phyloP scores from a whole-genome alignment of 2,113 vertebrate species.

The Eurypyga helias region DNA sequence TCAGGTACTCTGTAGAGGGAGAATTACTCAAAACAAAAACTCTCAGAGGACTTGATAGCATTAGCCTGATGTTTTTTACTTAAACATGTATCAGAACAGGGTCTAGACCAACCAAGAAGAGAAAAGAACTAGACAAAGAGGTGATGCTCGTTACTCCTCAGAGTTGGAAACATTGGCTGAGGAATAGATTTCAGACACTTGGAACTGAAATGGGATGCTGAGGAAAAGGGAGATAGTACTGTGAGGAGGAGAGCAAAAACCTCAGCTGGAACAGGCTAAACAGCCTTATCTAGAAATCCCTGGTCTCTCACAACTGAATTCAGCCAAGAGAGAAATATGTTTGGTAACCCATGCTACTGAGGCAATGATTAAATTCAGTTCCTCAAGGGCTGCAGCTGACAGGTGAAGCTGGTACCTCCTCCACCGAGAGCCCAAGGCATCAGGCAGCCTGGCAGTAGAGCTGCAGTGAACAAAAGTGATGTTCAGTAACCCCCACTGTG shows the following conservation, averaged over 20 bases:
- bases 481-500: not conserved
- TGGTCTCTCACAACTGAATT: not conserved
- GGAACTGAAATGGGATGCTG: not conserved
- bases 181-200: not conserved
- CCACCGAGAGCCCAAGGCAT: not conserved
- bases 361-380: not conserved
- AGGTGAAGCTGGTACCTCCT: not conserved
- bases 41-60: slow-evolving; percentile 72
- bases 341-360: not conserved
- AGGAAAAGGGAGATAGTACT: not conserved
- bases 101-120: not conserved
- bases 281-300: not conserved
- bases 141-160: not conserved
- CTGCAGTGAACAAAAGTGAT: not conserved
- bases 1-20: slow-evolving; percentile 80
- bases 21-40: not conserved
- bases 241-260: not conserved
- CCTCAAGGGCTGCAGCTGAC: not conserved
- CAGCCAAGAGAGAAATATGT: not conserved
- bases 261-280: not conserved
- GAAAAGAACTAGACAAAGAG: not conserved
- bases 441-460: not conserved
- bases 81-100: not conserved
- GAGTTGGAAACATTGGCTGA: not conserved
- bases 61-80: slow-evolving; percentile 62